Evolutionary conservation across 2,113 vertebrate species (phyloP).

Genomic region (Polyodon spathula): DNA sequence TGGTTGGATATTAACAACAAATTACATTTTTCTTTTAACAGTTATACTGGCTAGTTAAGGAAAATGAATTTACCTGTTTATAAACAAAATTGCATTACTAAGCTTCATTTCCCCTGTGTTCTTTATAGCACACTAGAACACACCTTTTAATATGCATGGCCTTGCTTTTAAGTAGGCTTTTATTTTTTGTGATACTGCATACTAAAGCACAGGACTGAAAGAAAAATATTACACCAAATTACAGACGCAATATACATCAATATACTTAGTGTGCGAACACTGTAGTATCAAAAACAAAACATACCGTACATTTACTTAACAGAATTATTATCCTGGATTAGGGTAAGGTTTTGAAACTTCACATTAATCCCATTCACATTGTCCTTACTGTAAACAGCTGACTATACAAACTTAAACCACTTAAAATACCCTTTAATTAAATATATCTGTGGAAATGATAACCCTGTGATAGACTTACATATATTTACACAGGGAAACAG

Average conservation of each 20-base stretch:
- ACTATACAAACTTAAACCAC: slow-evolving; percentile 37
- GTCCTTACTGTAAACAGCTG: slow-evolving; percentile 29
- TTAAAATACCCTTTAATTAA: slow-evolving; percentile 41
- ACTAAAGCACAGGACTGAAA: too few relatives aligned
- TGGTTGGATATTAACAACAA: not conserved
- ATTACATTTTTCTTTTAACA: not conserved
- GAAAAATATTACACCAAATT: too few relatives aligned
- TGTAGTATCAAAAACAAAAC: not conserved
- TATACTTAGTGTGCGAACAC: not conserved
- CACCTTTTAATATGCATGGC: not conserved
- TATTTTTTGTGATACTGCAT: not conserved
- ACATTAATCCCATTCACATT: slow-evolving; percentile 23
- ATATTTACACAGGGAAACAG: slow-evolving; percentile 18
- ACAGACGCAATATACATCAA: not conserved
- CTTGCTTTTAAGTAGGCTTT: not conserved
- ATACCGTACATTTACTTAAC: slow-evolving; percentile 20
- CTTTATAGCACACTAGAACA: not conserved
- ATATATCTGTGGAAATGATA: slow-evolving; percentile 41
- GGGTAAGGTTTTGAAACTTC: slow-evolving; percentile 21
- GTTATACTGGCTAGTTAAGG: not conserved
- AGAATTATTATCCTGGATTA: slow-evolving; percentile 16
- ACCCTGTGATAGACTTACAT: slow-evolving; percentile 32
- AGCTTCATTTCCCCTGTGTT: not conserved
- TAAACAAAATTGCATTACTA: not conserved
- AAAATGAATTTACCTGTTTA: not conserved